Base-by-base conservation (phyloP, 1,140 invertebrate genomes). In the Maconellicoccus hirsutus region DNA sequence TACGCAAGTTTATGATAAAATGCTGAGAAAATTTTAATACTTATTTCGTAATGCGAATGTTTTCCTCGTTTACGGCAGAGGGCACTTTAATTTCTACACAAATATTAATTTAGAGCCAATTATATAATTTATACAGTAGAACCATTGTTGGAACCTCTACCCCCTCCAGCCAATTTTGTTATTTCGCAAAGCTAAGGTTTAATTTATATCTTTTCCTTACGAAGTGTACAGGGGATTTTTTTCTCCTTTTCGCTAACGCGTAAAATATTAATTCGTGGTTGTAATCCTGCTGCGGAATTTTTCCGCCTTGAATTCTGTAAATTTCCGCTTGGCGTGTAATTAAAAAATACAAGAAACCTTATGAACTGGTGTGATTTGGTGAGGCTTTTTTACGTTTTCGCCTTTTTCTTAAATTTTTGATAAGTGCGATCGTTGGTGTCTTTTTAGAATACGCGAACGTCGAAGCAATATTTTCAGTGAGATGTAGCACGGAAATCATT, bases 11-110 rank as follows among this genome's bases (percentile, higher is more conserved):
- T 33, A 33, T 12, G 42, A 19, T 52, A 52, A 52, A 52, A 52
- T 52, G 42, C 42, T 52, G 42, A 52, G 42, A 52, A 52, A 52
- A 52, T 52, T 52, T 52, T 52, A 52, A 52, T 52, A 52, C 42
- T 52, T 33, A 8, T 52, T 52, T 52, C n/a, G 42, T 52, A 52
- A 52, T 52, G 42, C 42, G 42, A 52, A 52, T 52, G 42, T 52
- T 52, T 52, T 52, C 6, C 42, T 52, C 42, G 42, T 52, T 52
- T 52, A 52, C 42, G 42, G 42, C n/a, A 52, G 6, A 14, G 29
- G n/a, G 42, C 42, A 52, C 42, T 52, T 52, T 52, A 52, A 52
- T 52, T 52, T 52, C 42, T 16, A 16, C 42, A 19, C 42, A 52
- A 52, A 52, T 52, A 52, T 52, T 52, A 52, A 52, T 52, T 52